These are phyloP conservation scores for Muscicapa comitata DNA, from an alignment of 2,797 vertebrate species.

Conservation along the genomic window DNA sequence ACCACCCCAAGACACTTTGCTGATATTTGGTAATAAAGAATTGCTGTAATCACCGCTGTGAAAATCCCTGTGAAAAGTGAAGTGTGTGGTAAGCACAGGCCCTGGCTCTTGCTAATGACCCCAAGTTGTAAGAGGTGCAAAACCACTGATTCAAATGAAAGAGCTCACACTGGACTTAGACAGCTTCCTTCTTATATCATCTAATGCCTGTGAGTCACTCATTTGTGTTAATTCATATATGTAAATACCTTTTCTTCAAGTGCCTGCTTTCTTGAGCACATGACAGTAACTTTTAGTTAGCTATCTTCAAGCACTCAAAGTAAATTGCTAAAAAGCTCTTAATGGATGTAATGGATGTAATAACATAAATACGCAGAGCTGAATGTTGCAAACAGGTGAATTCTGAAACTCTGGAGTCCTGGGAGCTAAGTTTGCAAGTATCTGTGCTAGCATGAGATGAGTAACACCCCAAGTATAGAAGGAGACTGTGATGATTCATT, in stretches of 20 bases:
- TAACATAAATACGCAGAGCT: neutral
- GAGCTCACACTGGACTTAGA: neutral
- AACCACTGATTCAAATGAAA: neutral
- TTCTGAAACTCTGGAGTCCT: neutral
- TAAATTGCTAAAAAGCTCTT: neutral
- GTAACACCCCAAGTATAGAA: neutral
- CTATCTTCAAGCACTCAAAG: neutral
- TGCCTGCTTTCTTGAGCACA: neutral
- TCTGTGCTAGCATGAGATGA: neutral
- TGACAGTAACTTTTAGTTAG: neutral
- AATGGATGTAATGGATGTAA: neutral
- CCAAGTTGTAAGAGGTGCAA: neutral
- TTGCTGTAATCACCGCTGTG: neutral
- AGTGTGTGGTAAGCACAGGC: neutral
- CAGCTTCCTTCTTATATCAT: neutral
- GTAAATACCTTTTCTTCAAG: neutral
- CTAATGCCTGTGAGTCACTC: neutral
- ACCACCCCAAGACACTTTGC: neutral
- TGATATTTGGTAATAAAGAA: neutral
- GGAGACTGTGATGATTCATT: neutral
- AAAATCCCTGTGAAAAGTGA: neutral
- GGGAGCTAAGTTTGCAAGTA: neutral
- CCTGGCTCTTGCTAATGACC: neutral
- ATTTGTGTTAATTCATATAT: neutral
- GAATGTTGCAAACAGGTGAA: neutral